Evolutionary conservation across 2,113 vertebrate species (phyloP), one percentile per base, ranked within the genome.

Genomic region (Tichodroma muraria): DNA sequence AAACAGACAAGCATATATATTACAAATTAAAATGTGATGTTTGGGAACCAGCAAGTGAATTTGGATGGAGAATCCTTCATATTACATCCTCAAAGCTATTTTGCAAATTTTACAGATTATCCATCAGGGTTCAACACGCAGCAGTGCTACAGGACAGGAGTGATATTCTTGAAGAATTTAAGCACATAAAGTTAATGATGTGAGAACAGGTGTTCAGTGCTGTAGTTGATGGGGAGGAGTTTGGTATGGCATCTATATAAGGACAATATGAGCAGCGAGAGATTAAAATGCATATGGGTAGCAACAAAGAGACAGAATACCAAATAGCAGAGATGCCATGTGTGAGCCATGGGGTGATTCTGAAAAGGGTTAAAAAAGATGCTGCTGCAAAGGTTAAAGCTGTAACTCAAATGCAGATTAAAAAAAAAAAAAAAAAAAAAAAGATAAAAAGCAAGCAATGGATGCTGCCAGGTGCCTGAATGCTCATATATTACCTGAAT

Each of bases 181-280:
- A 91, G 68, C 80, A 77, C 72, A 37, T 83, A 64, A 91, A 94
- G 60, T 75, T 92, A 94, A 95, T 65, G 86, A 90, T 96, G 94
- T 89, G 75, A 85, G 89, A 96, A 93, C 93, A 96, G 93, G 94
- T 95, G 89, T 80, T 93, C 85, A 30, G 35, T 75, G 76, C 82
- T 86, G 72, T 64, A 78, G 91, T 60, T 71, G 82, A 44, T 40
- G 44, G 88, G 93, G 93, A 75, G 91, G 90, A 90, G 93, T 88
- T 91, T 83, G 88, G 61, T 83, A 42, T 10, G 4, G 69, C 45
- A 68, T 80, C 82, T 85, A 79, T 49, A 65, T 61, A 88, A 94
- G 80, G 80, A 53, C 80, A 81, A 71, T 37, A 84, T 19, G 71
- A 91, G 60, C 49, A 68, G 65, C 4, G 25, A 81, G 88, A 95